These are phyloP conservation scores for Nomada fucata DNA, from an alignment of 2,888 invertebrate species.

Conservation along the genomic window DNA sequence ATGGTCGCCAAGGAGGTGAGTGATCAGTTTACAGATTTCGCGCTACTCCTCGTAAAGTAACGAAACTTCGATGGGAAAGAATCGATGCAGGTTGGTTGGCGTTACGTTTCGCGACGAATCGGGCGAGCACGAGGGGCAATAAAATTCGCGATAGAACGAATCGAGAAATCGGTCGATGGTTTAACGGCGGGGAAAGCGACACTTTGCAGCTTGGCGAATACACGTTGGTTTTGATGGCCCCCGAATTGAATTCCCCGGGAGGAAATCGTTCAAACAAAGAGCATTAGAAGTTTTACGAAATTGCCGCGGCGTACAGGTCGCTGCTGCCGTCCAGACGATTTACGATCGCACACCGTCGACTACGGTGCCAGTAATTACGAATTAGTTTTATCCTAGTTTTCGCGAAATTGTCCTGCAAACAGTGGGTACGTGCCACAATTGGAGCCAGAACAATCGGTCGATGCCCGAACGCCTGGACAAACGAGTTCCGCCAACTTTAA, in stretches of 20 bases:
- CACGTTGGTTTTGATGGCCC: no score
- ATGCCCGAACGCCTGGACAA: conserved; percentile 17
- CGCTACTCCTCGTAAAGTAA: no score
- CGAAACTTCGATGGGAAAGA: no score
- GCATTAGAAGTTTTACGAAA: conserved; percentile 9
- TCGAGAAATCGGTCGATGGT: no score
- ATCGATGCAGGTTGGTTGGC: no score
- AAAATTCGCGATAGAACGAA: no score
- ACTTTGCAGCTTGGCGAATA: no score
- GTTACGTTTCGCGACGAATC: no score
- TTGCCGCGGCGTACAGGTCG: not conserved
- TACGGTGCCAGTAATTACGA: conserved; percentile 21
- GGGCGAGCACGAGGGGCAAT: no score
- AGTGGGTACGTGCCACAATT: conserved; percentile 25
- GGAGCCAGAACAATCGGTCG: conserved; percentile 28
- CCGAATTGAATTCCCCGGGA: not conserved
- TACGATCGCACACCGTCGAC: conserved; percentile 10
- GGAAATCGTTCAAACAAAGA: not conserved
- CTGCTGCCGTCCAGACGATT: conserved; percentile 28
- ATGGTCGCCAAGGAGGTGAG: conserved; percentile 84
- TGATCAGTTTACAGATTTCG: not conserved
- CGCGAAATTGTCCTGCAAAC: conserved; percentile 25
- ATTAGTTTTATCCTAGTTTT: conserved; percentile 55
- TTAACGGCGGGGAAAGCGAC: no score
- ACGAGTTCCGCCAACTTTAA: conserved; percentile 44